These are phyloP conservation scores for Lissonota sp. DNA, from an alignment of 2,888 invertebrate species.

Conservation along the genomic window DNA sequence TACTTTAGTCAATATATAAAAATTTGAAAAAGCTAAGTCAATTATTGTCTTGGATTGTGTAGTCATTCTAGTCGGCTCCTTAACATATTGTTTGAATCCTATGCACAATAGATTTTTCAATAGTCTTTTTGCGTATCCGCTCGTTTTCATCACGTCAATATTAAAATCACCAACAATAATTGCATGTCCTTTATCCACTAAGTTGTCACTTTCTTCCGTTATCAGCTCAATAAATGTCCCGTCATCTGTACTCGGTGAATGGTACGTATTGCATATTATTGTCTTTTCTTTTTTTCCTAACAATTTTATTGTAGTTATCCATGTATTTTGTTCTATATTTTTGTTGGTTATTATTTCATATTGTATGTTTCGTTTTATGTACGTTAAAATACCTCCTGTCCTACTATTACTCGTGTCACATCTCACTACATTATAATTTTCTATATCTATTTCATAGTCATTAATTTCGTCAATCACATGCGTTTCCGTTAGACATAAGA, in stretches of 20 bases:
- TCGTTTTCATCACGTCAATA: conserved; percentile 18
- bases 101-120: conserved; percentile 9
- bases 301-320: no score
- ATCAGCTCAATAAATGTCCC: no score
- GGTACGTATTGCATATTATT: no score
- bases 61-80: conserved; percentile 38
- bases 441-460: conserved; percentile 30
- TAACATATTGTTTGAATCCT: conserved; percentile 44
- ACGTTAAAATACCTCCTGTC: conserved; percentile 29
- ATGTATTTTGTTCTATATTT: no score
- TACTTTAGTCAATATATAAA: not conserved
- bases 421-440: conserved; percentile 24
- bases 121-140: conserved; percentile 26
- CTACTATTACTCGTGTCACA: conserved; percentile 21
- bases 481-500: conserved; percentile 50
- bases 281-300: no score
- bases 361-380: not conserved
- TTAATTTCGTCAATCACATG: conserved; percentile 35
- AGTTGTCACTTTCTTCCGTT: no score
- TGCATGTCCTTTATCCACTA: no score
- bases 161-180: conserved; percentile 44
- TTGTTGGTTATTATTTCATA: no score
- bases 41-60: conserved; percentile 34
- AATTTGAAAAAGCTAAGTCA: conserved; percentile 54
- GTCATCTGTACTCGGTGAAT: no score